These are phyloP conservation scores for Podotricha telesiphe DNA, from an alignment of 2,888 invertebrate species.

Conservation along the genomic window DNA sequence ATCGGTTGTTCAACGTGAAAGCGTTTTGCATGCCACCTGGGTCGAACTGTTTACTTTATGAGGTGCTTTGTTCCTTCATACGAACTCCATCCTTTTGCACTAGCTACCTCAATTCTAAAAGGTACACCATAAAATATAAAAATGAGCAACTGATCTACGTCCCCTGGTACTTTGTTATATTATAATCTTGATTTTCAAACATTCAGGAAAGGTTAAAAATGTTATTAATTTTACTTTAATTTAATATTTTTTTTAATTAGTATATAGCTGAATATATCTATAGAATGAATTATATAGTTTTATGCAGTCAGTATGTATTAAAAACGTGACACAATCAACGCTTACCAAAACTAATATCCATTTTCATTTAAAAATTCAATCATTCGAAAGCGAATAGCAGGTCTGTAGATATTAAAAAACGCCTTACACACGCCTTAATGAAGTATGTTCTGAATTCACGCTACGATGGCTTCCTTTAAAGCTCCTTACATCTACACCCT, in stretches of 20 bases:
- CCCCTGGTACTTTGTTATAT: neutral
- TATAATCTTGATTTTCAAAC: too few species aligned
- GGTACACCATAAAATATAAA: slow-evolving; percentile 37
- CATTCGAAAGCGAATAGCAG: slow-evolving; percentile 17
- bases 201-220: too few species aligned
- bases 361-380: slow-evolving; percentile 33
- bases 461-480: slow-evolving; percentile 53
- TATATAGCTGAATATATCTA: too few species aligned
- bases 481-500: slow-evolving; percentile 50
- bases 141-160: slow-evolving; percentile 37
- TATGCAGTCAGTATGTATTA: neutral
- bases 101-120: slow-evolving; percentile 43
- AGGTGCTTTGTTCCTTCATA: slow-evolving; percentile 50
- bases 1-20: slow-evolving; percentile 43
- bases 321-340: slow-evolving; percentile 13
- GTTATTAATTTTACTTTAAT: too few species aligned
- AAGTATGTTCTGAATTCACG: slow-evolving; percentile 60
- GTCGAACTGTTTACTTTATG: slow-evolving; percentile 51
- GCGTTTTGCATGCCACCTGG: slow-evolving; percentile 54
- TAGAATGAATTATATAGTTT: neutral
- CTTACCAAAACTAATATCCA: slow-evolving; percentile 10
- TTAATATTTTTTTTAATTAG: too few species aligned
- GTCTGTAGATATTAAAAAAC: slow-evolving; percentile 41
- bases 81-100: slow-evolving; percentile 46
- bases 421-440: slow-evolving; percentile 54